phyloP scores from a whole-genome alignment of 2,888 invertebrate species.

The Mermis nigrescens region DNA sequence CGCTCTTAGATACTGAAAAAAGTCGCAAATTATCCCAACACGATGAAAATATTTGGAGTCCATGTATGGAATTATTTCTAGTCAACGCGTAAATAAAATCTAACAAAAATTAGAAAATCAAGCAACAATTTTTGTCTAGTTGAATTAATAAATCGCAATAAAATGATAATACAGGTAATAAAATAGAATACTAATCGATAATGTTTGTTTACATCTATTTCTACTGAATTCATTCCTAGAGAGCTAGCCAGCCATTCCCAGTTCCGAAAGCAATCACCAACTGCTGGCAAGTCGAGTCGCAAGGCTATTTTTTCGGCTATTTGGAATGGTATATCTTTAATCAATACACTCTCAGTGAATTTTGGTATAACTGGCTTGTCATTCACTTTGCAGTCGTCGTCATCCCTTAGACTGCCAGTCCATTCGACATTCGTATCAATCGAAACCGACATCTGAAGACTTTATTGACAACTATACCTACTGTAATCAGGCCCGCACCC shows the following conservation, averaged over 20 bases:
- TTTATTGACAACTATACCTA: no score
- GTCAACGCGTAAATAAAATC: no score
- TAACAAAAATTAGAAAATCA: no score
- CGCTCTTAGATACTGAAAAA: slow-evolving; percentile 2
- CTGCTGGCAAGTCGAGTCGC: neutral
- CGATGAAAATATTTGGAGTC: no score
- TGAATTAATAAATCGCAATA: no score
- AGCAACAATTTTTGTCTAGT: no score
- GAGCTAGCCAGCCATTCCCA: neutral
- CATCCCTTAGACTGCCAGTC: no score
- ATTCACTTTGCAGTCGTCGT: neutral
- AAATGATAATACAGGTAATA: neutral
- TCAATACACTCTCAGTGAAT: neutral
- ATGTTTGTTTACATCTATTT: neutral
- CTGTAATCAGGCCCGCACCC: no score
- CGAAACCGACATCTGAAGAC: no score
- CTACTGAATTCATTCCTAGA: neutral
- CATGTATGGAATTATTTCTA: no score
- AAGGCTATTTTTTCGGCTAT: neutral
- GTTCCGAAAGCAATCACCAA: neutral
- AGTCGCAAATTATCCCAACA: no score
- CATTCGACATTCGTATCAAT: no score
- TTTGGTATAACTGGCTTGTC: neutral
- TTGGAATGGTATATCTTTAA: neutral
- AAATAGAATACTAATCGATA: neutral